phyloP scores from a whole-genome alignment of 2,888 invertebrate genomes.

The Capitulum mitella region DNA sequence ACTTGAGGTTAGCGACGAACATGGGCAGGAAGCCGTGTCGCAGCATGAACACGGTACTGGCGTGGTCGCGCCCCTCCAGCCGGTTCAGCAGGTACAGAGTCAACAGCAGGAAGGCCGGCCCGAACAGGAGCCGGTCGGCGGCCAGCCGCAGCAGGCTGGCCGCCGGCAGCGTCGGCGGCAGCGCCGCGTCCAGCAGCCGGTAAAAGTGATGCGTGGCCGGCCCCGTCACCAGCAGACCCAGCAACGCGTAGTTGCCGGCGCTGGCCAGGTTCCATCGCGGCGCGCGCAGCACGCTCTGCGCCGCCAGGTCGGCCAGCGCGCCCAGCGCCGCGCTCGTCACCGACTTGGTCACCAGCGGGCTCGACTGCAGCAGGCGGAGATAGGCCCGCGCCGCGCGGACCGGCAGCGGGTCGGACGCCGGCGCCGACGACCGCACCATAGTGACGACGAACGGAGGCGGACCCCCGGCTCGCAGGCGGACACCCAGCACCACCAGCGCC shows the following conservation, averaged over 20 bases:
- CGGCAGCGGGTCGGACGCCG: not conserved
- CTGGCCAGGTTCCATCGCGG: not conserved
- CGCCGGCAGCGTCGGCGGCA: constrained; percentile 19
- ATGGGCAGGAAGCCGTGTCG: constrained; percentile 27
- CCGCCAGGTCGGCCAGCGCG: not conserved
- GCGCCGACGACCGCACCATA: not conserved
- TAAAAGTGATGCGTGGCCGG: constrained; percentile 32
- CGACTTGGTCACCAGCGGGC: not conserved
- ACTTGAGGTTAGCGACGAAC: constrained; percentile 32
- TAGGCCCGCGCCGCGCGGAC: not conserved
- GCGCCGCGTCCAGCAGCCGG: constrained; percentile 28
- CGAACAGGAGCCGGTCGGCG: constrained; percentile 30
- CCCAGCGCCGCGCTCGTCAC: not conserved
- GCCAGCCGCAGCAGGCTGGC: constrained; percentile 29
- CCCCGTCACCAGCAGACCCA: constrained; percentile 30
- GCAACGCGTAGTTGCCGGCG: constrained; percentile 1
- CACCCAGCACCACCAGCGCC: too few relatives aligned
- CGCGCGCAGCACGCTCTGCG: not conserved
- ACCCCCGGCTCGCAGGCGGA: too few relatives aligned
- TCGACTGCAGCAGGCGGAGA: not conserved
- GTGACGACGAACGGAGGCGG: too few relatives aligned
- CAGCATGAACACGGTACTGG: not conserved
- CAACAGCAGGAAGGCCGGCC: constrained; percentile 29
- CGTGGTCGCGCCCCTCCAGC: constrained; percentile 27
- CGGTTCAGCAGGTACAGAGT: constrained; percentile 30